A percentile compares a stretch with the other conserved stretches of the same genome.
phyloP scores from a whole-genome alignment of 2,888 invertebrate genomes.

The Hypomecis punctinalis region DNA sequence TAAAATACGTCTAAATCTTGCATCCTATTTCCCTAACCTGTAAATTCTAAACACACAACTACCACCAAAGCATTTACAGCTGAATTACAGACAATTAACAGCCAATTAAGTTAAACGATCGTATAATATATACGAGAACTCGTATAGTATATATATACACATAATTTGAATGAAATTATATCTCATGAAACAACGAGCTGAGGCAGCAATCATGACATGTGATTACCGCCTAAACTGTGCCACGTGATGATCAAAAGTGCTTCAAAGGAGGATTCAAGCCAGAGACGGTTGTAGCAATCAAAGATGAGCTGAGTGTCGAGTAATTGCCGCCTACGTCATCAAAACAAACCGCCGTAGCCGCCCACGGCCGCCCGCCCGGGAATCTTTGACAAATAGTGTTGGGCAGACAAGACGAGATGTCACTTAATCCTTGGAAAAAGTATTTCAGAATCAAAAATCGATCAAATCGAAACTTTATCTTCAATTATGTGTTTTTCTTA shows the following conservation, averaged over 20 bases:
- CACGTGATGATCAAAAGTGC: not conserved
- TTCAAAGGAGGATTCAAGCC: conserved; percentile 8
- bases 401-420: not conserved
- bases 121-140: too few species aligned
- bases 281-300: conserved; percentile 9
- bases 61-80: too few species aligned
- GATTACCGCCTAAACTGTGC: not conserved
- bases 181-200: not conserved
- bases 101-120: too few species aligned
- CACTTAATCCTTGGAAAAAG: not conserved
- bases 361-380: conserved; percentile 7
- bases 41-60: too few species aligned
- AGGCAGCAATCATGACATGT: not conserved
- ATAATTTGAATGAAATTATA: too few species aligned
- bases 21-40: too few species aligned
- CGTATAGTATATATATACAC: too few species aligned
- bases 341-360: conserved; percentile 8
- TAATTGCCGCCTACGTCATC: conserved; percentile 18
- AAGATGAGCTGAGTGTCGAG: conserved; percentile 11
- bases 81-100: too few species aligned
- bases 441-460: too few species aligned
- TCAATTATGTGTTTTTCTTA: too few species aligned
- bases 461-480: too few species aligned
- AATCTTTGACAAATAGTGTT: conserved; percentile 6
- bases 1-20: too few species aligned